Evolutionary conservation across 1,140 invertebrate species (phyloP).

Genomic region (Aplysia californica): DNA sequence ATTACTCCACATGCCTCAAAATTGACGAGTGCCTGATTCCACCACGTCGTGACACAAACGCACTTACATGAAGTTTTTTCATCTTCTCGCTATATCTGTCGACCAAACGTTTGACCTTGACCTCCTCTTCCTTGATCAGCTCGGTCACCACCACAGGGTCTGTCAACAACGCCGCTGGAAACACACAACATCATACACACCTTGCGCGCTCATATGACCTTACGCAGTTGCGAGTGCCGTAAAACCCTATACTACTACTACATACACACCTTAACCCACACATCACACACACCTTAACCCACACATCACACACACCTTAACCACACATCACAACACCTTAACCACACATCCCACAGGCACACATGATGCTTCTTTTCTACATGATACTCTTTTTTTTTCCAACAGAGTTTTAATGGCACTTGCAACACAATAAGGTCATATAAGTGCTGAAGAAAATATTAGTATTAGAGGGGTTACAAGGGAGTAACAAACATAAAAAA

Average conservation of each 20-base stretch:
- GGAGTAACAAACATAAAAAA: too few species aligned
- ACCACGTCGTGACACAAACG: too few species aligned
- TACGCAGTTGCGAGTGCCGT: too few species aligned
- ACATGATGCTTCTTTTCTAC: background rate
- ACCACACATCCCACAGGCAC: background rate
- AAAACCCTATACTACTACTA: too few species aligned
- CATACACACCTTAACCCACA: background rate
- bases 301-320: background rate
- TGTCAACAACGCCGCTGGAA: slow-evolving; percentile 35
- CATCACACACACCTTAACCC: background rate
- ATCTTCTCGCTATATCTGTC: slow-evolving; percentile 39
- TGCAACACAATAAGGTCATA: too few species aligned
- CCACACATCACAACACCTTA: background rate
- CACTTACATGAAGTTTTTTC: slow-evolving; percentile 35
- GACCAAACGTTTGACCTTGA: slow-evolving; percentile 34
- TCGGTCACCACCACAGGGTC: slow-evolving; percentile 37
- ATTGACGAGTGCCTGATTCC: too few species aligned
- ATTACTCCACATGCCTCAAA: too few species aligned
- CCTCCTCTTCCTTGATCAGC: slow-evolving; percentile 40
- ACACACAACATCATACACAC: background rate
- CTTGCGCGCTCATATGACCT: too few species aligned
- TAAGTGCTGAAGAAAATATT: too few species aligned
- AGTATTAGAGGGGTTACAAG: too few species aligned
- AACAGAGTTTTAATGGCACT: too few species aligned
- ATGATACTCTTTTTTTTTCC: background rate